Evolutionary conservation across 2,797 vertebrate species (phyloP).

Genomic region (Arrhamphus sclerolepis): DNA sequence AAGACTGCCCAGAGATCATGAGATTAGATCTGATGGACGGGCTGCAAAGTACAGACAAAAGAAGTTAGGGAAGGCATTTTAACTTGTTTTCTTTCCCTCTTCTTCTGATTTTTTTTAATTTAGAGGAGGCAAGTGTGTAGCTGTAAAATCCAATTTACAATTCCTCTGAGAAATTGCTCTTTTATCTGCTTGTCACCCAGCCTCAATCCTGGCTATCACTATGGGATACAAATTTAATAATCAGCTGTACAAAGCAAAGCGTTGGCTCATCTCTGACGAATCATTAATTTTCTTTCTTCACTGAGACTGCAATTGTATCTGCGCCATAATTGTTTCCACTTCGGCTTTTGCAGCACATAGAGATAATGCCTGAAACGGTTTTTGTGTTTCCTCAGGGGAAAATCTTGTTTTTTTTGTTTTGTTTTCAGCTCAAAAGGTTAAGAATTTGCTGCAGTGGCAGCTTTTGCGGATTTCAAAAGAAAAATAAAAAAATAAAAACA

Average conservation of each 20-base stretch:
- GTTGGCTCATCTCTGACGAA: conserved; percentile 56
- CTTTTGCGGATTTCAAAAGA: conserved; percentile 8
- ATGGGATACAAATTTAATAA: conserved; percentile 65
- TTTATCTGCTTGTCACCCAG: conserved; percentile 48
- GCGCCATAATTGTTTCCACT: conserved; percentile 48
- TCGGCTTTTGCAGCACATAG: conserved; percentile 41
- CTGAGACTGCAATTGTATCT: conserved; percentile 54
- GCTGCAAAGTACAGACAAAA: conserved; percentile 39
- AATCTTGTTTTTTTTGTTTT: conserved; percentile 34
- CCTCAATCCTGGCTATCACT: conserved; percentile 35
- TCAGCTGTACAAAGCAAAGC: conserved; percentile 60
- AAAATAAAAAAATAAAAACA: background rate
- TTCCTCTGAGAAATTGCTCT: conserved; percentile 45
- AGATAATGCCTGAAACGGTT: conserved; percentile 35
- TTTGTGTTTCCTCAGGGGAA: conserved; percentile 6
- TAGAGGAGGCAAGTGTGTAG: conserved; percentile 26
- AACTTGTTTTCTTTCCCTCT: conserved; percentile 1
- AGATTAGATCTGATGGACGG: conserved; percentile 51
- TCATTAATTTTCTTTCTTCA: conserved; percentile 65
- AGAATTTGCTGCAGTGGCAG: conserved; percentile 23
- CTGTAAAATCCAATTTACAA: conserved; percentile 48
- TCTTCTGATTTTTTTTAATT: conserved; percentile 28
- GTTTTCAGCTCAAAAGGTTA: conserved; percentile 36
- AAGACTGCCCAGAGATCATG: conserved; percentile 37
- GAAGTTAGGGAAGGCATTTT: conserved; percentile 22